Evolutionary conservation across 1,140 invertebrate genomes (phyloP).

Genomic region (Euschistus heros): DNA sequence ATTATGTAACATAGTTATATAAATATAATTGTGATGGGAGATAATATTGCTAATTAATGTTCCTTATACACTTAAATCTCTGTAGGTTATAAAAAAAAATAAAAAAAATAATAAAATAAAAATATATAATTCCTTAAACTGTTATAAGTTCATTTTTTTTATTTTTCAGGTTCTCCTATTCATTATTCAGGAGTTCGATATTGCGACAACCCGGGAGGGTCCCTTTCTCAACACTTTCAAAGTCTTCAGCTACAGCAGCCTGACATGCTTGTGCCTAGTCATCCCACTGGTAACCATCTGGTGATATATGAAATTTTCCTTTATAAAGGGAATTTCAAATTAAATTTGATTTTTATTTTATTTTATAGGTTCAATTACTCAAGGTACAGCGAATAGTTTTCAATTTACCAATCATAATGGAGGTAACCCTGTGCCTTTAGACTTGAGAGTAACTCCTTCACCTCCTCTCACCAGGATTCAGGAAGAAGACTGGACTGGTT

Average conservation of each 20-base stretch:
- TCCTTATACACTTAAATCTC: no score
- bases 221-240: slow-evolving; percentile 27
- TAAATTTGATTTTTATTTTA: slow-evolving; percentile 5
- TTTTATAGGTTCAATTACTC: slow-evolving; percentile 28
- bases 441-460: slow-evolving; percentile 28
- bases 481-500: slow-evolving; percentile 30
- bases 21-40: not conserved
- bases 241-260: slow-evolving; percentile 28
- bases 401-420: slow-evolving; percentile 18
- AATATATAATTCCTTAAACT: not conserved
- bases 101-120: no score
- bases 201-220: slow-evolving; percentile 10
- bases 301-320: no score
- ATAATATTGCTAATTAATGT: no score
- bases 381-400: slow-evolving; percentile 26
- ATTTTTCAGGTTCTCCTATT: slow-evolving; percentile 28
- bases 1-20: not conserved
- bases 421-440: slow-evolving; percentile 25
- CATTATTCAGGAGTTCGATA: slow-evolving; percentile 24
- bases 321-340: no score
- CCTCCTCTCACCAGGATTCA: slow-evolving; percentile 29
- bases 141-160: not conserved
- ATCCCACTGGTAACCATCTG: not conserved
- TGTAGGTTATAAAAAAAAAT: no score
- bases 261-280: slow-evolving; percentile 16